phyloP scores from a whole-genome alignment of 2,113 vertebrate genomes.

The Plecturocebus donacophilus region DNA sequence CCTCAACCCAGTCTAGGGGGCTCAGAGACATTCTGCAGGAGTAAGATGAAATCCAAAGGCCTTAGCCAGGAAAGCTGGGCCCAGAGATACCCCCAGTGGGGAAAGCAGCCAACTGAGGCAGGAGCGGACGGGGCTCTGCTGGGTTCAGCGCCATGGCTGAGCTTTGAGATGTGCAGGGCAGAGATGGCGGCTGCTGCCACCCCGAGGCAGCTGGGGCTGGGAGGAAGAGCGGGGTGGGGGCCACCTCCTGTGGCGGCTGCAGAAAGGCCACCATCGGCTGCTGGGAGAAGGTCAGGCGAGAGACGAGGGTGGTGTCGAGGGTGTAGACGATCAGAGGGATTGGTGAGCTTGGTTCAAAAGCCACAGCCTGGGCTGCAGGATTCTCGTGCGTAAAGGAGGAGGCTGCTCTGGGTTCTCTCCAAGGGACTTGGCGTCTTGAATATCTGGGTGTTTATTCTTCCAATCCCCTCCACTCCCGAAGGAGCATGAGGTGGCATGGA shows the following conservation, averaged over 20 bases:
- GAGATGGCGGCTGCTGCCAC: not conserved
- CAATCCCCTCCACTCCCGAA: not conserved
- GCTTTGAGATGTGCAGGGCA: not conserved
- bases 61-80: not conserved
- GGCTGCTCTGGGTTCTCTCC: too few relatives aligned
- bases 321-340: fast-evolving
- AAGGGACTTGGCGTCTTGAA: not conserved
- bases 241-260: too few relatives aligned
- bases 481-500: not conserved
- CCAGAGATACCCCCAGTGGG: not conserved
- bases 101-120: not conserved
- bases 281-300: not conserved
- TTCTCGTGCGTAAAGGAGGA: not conserved
- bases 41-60: not conserved
- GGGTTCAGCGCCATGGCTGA: not conserved
- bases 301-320: fast-evolving
- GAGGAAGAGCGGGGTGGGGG: not conserved
- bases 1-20: not conserved
- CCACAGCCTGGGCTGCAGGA: too few relatives aligned
- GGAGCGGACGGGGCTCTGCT: not conserved
- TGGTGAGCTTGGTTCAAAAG: too few relatives aligned
- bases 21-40: not conserved
- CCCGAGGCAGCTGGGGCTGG: not conserved
- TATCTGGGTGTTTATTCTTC: not conserved
- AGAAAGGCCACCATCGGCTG: not conserved